phyloP scores from a whole-genome alignment of 1,140 invertebrate species.

The Lethrus apterus region DNA sequence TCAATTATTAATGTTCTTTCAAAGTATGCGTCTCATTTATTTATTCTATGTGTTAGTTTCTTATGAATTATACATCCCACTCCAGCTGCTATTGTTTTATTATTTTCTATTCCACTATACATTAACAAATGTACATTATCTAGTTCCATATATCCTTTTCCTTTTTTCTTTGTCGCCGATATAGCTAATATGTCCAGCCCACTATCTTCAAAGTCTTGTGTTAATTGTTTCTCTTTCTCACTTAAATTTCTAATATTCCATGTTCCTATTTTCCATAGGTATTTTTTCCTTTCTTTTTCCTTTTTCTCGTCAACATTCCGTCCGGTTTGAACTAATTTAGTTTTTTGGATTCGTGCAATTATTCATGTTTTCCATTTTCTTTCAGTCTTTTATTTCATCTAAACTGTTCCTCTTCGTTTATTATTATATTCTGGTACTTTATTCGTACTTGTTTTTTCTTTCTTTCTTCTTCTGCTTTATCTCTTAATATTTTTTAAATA shows the following conservation, averaged over 20 bases:
- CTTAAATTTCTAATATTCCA: conserved; percentile 9
- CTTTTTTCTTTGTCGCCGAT: conserved; percentile 8
- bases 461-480: no score
- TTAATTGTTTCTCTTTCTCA: conserved; percentile 10
- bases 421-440: no score
- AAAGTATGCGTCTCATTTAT: background rate
- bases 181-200: conserved; percentile 5
- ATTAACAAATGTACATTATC: background rate
- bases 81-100: background rate
- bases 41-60: background rate
- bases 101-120: background rate
- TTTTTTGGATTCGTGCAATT: no score
- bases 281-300: no score
- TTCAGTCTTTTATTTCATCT: no score
- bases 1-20: background rate
- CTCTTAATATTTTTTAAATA: no score
- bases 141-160: background rate
- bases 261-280: conserved; percentile 10
- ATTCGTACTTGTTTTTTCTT: no score
- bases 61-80: background rate
- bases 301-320: no score
- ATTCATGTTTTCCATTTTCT: no score
- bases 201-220: conserved; percentile 2
- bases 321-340: no score
- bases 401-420: no score